Evolutionary conservation across 2,888 invertebrate species (phyloP), one percentile per base, ranked within the genome.

Genomic region (Liodrosophila aerea): DNA sequence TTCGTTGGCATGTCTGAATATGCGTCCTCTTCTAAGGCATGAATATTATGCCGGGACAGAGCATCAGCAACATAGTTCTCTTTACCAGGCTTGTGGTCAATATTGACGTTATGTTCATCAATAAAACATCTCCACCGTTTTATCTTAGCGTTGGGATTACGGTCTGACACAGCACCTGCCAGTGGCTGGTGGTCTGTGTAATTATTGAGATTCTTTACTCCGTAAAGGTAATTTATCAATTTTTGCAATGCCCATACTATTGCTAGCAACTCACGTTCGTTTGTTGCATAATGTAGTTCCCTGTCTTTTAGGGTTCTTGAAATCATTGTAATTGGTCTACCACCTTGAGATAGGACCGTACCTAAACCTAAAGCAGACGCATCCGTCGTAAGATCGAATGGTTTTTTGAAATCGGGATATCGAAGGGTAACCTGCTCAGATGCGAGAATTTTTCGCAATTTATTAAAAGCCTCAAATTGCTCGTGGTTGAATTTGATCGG

Each of bases 241-340:
- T 11, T 44, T n/a, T 30, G 5, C 30, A 43, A 30, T 7, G 43
- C 43, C 43, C 43, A 43, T 8, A 43, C 43, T 11, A 43, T 43
- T 7, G 43, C 43, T 15, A 43, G 16, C 5, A 15, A n/a, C 43
- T 43, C 43, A 7, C 31, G 11, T 16, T 43, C 43, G 31, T 43
- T 43, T 31, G 43, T 43, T 15, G 31, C 43, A 11, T 18, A 34
- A 13, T 45, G 33, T 11, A 22, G 7, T 12, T 45, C 22, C 11
- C 16, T 45, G n/a, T 45, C 34, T 9, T 27, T 34, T 22, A 34
- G 22, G 15, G 45, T 33, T 16, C 33, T 30, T 8, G 34, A 45
- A 7, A 45, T 36, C 34, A 46, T 36, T 18, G 45, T 46, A 18
- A 43, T 43, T 8, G 43, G 43, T 31, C 13, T 44, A 30, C 16